These are phyloP conservation scores for Zeus faber DNA, from an alignment of 2,113 vertebrate species.

Conservation along the genomic window DNA sequence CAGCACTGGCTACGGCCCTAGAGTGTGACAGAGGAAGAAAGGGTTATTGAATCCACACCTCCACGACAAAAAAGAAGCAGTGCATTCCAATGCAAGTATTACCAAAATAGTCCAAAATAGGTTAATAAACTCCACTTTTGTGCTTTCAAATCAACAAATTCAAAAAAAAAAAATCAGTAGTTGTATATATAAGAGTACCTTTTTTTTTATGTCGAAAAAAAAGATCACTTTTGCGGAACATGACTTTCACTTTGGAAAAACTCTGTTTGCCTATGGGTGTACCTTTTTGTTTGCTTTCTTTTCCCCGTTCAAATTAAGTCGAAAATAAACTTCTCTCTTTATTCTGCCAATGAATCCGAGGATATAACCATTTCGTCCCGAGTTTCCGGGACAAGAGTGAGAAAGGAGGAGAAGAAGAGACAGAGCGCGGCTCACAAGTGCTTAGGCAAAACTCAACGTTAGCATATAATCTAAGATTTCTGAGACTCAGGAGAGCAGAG, in stretches of 20 bases:
- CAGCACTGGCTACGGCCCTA: slow-evolving; percentile 35
- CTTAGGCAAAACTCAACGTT: neutral
- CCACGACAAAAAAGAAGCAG: slow-evolving; percentile 39
- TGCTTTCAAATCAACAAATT: slow-evolving; percentile 45
- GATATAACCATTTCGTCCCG: too few relatives aligned
- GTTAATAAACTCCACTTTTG: slow-evolving; percentile 35
- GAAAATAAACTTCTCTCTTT: too few relatives aligned
- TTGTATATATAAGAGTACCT: slow-evolving; percentile 20
- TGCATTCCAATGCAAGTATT: slow-evolving; percentile 37
- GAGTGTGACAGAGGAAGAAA: slow-evolving; percentile 28
- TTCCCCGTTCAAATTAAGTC: neutral
- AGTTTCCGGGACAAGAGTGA: too few relatives aligned
- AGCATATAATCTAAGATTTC: too few relatives aligned
- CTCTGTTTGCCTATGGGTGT: slow-evolving; percentile 10
- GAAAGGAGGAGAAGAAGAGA: slow-evolving; percentile 8
- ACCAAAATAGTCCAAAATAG: slow-evolving; percentile 26
- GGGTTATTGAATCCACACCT: slow-evolving; percentile 24
- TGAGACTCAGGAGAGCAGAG: neutral
- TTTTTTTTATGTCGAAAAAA: slow-evolving; percentile 17
- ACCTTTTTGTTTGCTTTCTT: slow-evolving; percentile 1
- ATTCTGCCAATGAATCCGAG: too few relatives aligned
- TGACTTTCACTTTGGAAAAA: too few relatives aligned
- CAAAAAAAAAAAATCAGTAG: slow-evolving; percentile 40
- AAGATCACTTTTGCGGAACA: slow-evolving; percentile 50
- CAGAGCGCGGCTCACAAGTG: neutral